These are phyloP conservation scores for Ctena decussata DNA, from an alignment of 2,888 invertebrate genomes.

Conservation along the genomic window DNA sequence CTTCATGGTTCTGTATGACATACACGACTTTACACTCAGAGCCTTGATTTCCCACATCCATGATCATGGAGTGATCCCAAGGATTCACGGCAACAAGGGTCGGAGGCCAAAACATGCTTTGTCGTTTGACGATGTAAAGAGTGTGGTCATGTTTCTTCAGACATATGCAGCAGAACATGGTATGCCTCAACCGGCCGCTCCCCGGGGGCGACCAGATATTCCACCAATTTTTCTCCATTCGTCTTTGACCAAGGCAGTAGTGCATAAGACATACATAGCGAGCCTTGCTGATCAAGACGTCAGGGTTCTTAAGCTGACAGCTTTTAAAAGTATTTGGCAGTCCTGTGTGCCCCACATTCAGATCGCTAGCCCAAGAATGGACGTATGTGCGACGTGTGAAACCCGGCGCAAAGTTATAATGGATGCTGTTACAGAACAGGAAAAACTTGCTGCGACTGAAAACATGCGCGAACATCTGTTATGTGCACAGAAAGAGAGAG, in stretches of 20 bases:
- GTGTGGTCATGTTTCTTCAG: background rate
- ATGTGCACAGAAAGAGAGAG: constrained; percentile 20
- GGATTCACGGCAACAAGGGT: background rate
- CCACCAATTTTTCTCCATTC: background rate
- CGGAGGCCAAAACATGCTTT: background rate
- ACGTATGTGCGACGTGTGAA: constrained; percentile 43
- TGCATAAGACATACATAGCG: background rate
- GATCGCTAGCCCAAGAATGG: constrained; percentile 29
- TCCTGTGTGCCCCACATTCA: constrained; percentile 34
- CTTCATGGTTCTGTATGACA: background rate
- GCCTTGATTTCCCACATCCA: background rate
- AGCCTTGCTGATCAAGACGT: background rate
- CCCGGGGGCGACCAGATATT: background rate
- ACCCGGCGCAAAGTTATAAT: constrained; percentile 1
- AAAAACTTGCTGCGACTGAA: constrained; percentile 18
- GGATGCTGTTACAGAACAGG: constrained; percentile 28
- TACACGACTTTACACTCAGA: background rate
- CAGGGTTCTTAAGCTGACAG: background rate
- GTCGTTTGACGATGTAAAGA: background rate
- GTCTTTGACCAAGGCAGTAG: background rate
- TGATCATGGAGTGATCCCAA: background rate
- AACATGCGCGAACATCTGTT: constrained; percentile 12
- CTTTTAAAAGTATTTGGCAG: constrained; percentile 33
- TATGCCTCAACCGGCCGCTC: background rate
- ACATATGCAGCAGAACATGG: background rate